Evolutionary conservation across 2,888 invertebrate species (phyloP), one percentile per base, ranked within the genome.

Genomic region (Hirudinaria manillensis): DNA sequence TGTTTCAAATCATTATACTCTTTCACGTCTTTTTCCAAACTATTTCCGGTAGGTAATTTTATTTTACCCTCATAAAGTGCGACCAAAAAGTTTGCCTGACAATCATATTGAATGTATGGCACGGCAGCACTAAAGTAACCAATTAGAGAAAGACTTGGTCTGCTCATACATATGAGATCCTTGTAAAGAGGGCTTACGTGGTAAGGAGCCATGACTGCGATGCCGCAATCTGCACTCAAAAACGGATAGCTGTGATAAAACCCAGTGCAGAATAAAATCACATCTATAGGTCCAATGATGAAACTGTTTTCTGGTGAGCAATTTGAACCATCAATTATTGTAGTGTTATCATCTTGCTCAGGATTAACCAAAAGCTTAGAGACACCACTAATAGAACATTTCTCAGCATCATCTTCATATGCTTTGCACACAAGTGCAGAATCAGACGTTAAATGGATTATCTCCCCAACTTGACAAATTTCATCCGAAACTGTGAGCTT

Each of bases 91-190:
- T 73, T 27, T 21, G 73, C 73, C 34, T 73, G 73, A 34, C 36
- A 65, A 3, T 73, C 73, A 24, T 24, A 65, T 16, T 36, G 38
- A 4, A 45, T 2, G 27, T 6, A 56, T 0, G 73, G 55, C 29
- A 53, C 38, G 27, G 7, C 21, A 3, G 65, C n/a, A 24, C 19
- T 38, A 19, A 38, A 19, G 10, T 65, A 3, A 53, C 73, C 73
- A 0, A 65, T 24, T 6, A 73, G 4, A 21, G 73, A 29, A 10
- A 73, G 34, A 24, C 34, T 65, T 21, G 55, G 73, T 34, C 38
- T 73, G 38, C 73, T 56, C 3, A 73, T 7, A n/a, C 73, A 65
- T n/a, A 73, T 73, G n/a, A 73, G n/a, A 19, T 73, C 73, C 32
- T 73, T 73, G n/a, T 73, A 73, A 32, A 73, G 38, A 38, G 73